Evolutionary conservation across 2,113 vertebrate genomes (phyloP).

Genomic region (Hemibagrus wyckioides): DNA sequence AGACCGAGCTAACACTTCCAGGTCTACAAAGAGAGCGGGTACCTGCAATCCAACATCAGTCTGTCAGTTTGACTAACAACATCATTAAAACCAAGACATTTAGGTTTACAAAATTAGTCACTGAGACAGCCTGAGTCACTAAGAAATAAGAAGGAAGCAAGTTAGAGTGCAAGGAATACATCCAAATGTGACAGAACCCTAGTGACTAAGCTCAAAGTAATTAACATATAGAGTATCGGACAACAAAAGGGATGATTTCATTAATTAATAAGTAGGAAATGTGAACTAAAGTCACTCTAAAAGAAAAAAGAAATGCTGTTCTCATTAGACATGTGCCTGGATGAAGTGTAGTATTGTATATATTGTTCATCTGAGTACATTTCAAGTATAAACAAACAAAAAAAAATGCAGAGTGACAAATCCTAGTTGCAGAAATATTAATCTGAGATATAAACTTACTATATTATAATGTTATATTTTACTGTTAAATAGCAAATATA

Average conservation of each 20-base stretch:
- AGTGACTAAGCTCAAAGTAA: background rate
- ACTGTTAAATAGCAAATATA: background rate
- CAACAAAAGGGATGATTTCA: background rate
- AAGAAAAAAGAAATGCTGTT: background rate
- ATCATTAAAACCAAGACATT: background rate
- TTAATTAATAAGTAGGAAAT: background rate
- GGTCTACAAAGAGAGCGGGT: slow-evolving; percentile 78
- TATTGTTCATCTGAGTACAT: background rate
- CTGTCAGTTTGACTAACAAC: background rate
- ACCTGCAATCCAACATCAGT: slow-evolving; percentile 63
- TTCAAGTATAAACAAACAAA: background rate
- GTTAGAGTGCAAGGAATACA: background rate
- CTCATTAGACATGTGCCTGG: background rate
- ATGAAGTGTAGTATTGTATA: background rate
- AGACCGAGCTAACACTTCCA: slow-evolving; percentile 76
- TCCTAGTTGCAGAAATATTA: background rate
- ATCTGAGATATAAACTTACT: background rate
- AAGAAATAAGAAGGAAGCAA: background rate
- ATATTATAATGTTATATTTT: background rate
- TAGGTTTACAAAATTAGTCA: background rate
- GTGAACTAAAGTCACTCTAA: background rate
- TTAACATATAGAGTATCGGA: background rate
- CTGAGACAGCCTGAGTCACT: no score
- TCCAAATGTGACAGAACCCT: background rate
- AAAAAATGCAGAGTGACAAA: background rate